Evolutionary conservation across 2,113 vertebrate genomes (phyloP).

Genomic region (Maccullochella peelii): DNA sequence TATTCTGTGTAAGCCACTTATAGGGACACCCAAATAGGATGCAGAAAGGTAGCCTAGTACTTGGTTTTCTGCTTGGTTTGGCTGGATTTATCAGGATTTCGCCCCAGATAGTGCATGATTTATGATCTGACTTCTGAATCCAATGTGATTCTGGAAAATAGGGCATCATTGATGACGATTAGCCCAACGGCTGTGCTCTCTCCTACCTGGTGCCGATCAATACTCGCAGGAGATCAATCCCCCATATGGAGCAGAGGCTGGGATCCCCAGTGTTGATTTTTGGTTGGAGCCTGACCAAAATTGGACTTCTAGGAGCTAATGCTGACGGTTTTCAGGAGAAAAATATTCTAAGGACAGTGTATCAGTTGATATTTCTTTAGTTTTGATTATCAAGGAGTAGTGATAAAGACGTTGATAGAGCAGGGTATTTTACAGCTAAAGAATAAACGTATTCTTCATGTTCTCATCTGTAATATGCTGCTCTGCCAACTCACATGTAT

Average conservation of each 20-base stretch:
- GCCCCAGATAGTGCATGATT: not conserved
- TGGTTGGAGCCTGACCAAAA: conserved; percentile 23
- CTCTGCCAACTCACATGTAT: conserved; percentile 6
- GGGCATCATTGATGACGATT: conserved; percentile 60
- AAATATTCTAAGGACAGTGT: not conserved
- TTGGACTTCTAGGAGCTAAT: not conserved
- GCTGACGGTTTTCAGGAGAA: conserved; percentile 1
- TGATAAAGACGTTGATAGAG: not conserved
- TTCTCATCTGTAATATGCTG: conserved; percentile 4
- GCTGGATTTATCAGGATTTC: not conserved
- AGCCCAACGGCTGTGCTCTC: conserved; percentile 48
- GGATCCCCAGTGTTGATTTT: conserved; percentile 20
- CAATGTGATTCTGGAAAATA: conserved; percentile 39
- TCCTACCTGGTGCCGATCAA: conserved; percentile 73
- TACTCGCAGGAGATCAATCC: conserved; percentile 65
- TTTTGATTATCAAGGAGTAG: not conserved
- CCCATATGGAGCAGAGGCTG: conserved; percentile 31
- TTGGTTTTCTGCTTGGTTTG: not conserved
- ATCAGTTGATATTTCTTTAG: not conserved
- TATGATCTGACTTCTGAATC: conserved; percentile 35
- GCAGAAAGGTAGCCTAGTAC: not conserved
- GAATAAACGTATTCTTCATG: not conserved
- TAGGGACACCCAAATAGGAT: not conserved
- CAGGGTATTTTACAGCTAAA: not conserved
- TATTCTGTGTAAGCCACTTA: not conserved